Percentiles rank a stretch among this genome's conserved stretches.
Conservation (phyloP, 2,113 vertebrate species). For the Psettodes erumei region DNA sequence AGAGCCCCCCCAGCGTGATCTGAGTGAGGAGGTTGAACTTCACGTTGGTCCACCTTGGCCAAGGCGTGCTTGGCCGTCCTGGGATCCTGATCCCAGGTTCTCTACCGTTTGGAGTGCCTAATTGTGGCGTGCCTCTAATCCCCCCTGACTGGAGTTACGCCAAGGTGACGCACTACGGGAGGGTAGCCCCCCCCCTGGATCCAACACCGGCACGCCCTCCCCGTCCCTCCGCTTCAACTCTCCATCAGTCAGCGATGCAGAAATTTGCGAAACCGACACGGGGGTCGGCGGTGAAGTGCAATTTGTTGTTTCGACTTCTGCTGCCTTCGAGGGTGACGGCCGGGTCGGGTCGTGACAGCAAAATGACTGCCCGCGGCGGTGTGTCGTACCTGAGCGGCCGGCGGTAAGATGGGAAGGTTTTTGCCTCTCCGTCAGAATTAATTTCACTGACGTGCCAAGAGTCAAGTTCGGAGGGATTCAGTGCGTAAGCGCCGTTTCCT, state of each 20-base stretch:
- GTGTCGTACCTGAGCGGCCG: constrained; percentile 20
- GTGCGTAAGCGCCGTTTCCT: neutral
- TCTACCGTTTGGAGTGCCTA: constrained; percentile 69
- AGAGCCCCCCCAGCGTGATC: constrained; percentile 39
- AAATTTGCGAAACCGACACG: constrained; percentile 24
- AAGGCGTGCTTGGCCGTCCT: too few species aligned
- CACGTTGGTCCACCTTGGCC: too few species aligned
- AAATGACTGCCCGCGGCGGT: neutral
- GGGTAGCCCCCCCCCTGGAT: constrained; percentile 11
- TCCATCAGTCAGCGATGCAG: constrained; percentile 31
- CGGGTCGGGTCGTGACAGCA: constrained; percentile 13
- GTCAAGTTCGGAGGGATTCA: constrained; percentile 32
- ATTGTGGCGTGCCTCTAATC: constrained; percentile 69
- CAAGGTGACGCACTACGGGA: constrained; percentile 40
- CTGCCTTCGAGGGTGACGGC: constrained; percentile 33
- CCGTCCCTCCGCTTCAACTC: constrained; percentile 2
- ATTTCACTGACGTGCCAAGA: constrained; percentile 41
- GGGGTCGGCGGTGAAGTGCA: constrained; percentile 33
- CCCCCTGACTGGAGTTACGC: constrained; percentile 52
- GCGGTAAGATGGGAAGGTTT: constrained; percentile 25
- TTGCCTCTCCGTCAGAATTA: constrained; percentile 36
- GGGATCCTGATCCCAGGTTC: constrained; percentile 72
- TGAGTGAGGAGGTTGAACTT: constrained; percentile 66
- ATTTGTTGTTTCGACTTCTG: constrained; percentile 22
- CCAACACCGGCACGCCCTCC: too few species aligned